These are phyloP conservation scores for Cnemophilus loriae DNA, from an alignment of 2,113 vertebrate genomes.

Conservation along the genomic window DNA sequence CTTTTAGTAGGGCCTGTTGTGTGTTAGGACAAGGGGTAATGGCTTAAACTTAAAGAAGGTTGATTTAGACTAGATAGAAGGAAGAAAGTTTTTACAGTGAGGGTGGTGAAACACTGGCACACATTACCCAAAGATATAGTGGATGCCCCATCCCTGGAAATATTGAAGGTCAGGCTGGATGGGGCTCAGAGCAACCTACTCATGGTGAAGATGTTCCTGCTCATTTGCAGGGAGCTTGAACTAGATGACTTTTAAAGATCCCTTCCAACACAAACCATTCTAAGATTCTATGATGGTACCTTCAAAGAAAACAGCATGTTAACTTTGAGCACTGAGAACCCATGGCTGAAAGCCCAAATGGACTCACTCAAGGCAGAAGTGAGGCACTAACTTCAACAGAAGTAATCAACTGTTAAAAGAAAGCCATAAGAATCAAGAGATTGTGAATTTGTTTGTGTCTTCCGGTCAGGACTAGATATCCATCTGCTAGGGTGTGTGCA, in stretches of 20 bases:
- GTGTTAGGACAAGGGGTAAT: neutral
- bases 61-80: neutral
- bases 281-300: neutral
- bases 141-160: neutral
- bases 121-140: no score
- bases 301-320: neutral
- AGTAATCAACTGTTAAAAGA: neutral
- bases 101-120: neutral
- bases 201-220: neutral
- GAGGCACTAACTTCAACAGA: neutral
- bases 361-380: neutral
- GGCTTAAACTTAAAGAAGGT: neutral
- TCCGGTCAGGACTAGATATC: neutral
- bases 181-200: neutral
- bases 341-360: neutral
- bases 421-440: neutral
- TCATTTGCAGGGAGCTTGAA: neutral
- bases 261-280: neutral
- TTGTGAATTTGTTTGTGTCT: neutral
- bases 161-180: neutral
- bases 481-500: neutral
- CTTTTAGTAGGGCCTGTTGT: neutral
- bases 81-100: neutral
- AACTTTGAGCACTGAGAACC: neutral
- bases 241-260: neutral